Evolutionary conservation across 37 sponge, comb jelly and placozoan genomes (phyloP).

Genomic region (Aphrocallistes beatrix): DNA sequence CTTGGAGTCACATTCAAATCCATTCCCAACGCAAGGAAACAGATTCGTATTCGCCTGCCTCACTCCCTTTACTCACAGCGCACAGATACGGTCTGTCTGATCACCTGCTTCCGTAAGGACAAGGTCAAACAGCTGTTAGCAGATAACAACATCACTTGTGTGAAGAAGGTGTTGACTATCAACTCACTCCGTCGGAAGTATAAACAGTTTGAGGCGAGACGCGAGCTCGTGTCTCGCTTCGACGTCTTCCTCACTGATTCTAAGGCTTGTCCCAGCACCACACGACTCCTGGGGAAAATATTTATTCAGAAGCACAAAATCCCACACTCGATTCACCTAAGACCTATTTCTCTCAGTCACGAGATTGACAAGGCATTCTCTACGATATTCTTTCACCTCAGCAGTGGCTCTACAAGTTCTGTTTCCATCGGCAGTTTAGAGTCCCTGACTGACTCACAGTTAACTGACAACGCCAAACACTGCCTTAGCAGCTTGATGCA

Average conservation of each 20-base stretch:
- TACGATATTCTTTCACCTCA: background rate
- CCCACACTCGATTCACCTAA: background rate
- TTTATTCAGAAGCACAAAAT: background rate
- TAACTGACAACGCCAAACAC: background rate
- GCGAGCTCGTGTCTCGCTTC: background rate
- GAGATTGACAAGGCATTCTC: background rate
- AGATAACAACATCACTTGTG: background rate
- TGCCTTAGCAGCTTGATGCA: background rate
- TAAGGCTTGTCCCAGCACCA: background rate
- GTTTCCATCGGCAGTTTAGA: background rate
- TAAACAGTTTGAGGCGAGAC: background rate
- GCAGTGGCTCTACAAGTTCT: background rate
- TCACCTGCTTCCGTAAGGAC: constrained; percentile 12
- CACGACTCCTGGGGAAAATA: background rate
- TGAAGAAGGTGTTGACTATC: background rate
- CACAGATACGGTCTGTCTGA: background rate
- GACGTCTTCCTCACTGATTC: background rate
- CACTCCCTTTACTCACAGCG: background rate
- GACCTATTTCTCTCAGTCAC: background rate
- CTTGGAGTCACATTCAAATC: constrained; percentile 11
- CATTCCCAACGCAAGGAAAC: background rate
- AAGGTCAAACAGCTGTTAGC: constrained; percentile 16
- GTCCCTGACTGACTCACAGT: background rate
- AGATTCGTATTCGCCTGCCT: background rate
- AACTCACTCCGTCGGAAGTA: background rate